A percentile compares a stretch with the other conserved stretches of the same genome.
Evolutionary conservation across 2,888 invertebrate genomes (phyloP).

Genomic region (Oeneis ivallda): DNA sequence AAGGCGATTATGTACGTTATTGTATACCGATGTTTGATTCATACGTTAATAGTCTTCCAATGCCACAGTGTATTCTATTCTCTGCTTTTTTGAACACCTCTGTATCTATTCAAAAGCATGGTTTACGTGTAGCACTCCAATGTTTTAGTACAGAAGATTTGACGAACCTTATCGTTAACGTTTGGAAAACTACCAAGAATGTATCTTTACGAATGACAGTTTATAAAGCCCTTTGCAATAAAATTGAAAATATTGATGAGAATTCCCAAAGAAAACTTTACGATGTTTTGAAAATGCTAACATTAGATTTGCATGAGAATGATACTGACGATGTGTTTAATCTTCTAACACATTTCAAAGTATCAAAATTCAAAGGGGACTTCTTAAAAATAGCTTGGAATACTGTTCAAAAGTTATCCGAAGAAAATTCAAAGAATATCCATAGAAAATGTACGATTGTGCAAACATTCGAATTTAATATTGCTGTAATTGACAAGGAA

Average conservation of each 20-base stretch:
- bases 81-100: slow-evolving; percentile 51
- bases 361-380: slow-evolving; percentile 41
- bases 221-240: slow-evolving; percentile 49
- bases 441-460: slow-evolving; percentile 43
- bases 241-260: slow-evolving; percentile 41
- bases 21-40: slow-evolving; percentile 54
- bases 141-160: slow-evolving; percentile 51
- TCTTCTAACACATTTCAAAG: slow-evolving; percentile 46
- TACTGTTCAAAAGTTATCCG: slow-evolving; percentile 47
- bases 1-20: slow-evolving; percentile 55
- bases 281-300: slow-evolving; percentile 51
- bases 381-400: slow-evolving; percentile 50
- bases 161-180: slow-evolving; percentile 43
- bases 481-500: slow-evolving; percentile 46
- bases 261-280: slow-evolving; percentile 45
- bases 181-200: slow-evolving; percentile 57
- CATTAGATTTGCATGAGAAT: slow-evolving; percentile 48
- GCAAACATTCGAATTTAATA: slow-evolving; percentile 40
- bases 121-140: slow-evolving; percentile 56
- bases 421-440: slow-evolving; percentile 43
- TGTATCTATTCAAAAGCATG: slow-evolving; percentile 59
- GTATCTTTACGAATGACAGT: slow-evolving; percentile 52
- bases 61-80: slow-evolving; percentile 49
- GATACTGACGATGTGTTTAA: slow-evolving; percentile 53
- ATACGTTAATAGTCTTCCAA: slow-evolving; percentile 51